These are phyloP conservation scores for Clavelina lepadiformis DNA, from an alignment of 23 tunicate genomes.

Conservation along the genomic window DNA sequence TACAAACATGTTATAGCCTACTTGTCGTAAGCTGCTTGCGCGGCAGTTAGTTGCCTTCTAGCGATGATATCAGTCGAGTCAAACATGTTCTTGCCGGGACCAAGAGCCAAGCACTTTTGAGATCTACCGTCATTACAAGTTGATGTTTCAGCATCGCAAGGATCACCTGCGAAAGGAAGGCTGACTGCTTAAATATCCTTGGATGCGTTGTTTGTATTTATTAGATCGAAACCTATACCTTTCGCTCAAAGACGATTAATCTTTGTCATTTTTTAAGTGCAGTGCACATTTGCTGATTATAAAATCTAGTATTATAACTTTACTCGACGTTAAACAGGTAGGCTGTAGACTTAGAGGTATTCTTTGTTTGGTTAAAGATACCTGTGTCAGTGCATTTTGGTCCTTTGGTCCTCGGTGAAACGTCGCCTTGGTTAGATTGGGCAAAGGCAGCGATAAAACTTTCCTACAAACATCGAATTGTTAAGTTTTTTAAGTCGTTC, in stretches of 20 bases:
- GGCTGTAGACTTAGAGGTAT: too few relatives aligned
- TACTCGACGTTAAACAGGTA: too few relatives aligned
- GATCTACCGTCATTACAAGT: conserved; percentile 26
- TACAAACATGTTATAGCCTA: too few relatives aligned
- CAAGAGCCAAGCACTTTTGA: conserved; percentile 63
- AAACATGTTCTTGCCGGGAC: conserved; percentile 77
- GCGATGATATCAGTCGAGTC: conserved; percentile 85
- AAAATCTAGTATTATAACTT: too few relatives aligned
- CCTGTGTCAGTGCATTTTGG: conserved; percentile 61
- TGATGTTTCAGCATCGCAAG: conserved; percentile 19
- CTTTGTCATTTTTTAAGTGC: too few relatives aligned
- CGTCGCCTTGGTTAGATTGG: conserved; percentile 77
- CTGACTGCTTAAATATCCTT: too few relatives aligned
- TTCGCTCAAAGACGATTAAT: too few relatives aligned
- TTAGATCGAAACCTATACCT: too few relatives aligned
- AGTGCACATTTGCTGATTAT: too few relatives aligned
- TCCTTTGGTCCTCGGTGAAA: conserved; percentile 78
- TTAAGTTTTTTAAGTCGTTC: too few relatives aligned
- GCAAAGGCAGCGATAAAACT: conserved; percentile 79
- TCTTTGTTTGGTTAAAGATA: too few relatives aligned
- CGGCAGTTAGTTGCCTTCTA: conserved; percentile 49
- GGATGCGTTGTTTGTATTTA: too few relatives aligned
- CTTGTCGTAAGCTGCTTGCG: conserved; percentile 30
- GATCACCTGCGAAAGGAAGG: conserved; percentile 8
- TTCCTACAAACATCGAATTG: conserved; percentile 32